These are phyloP conservation scores for Penelope pileata DNA, from an alignment of 2,113 vertebrate genomes.

Conservation along the genomic window DNA sequence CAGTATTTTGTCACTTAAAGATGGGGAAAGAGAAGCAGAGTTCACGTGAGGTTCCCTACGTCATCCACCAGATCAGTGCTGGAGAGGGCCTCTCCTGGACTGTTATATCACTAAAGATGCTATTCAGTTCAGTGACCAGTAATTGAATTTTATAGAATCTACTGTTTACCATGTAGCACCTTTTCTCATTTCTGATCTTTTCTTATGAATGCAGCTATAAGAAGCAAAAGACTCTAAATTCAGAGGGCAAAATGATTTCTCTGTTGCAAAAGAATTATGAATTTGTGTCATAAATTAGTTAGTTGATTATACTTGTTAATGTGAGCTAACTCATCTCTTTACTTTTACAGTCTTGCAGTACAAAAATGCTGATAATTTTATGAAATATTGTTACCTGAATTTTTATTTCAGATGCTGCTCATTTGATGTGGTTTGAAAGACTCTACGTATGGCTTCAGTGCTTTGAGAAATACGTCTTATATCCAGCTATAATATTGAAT, in stretches of 20 bases:
- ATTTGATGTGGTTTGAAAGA: slow-evolving; percentile 99
- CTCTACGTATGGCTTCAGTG: slow-evolving; percentile 94
- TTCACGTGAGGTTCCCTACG: background rate
- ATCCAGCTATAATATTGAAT: slow-evolving; percentile 94
- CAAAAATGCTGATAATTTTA: slow-evolving; percentile 1
- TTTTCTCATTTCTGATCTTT: background rate
- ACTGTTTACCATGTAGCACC: background rate
- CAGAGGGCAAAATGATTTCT: background rate
- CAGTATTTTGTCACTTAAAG: background rate
- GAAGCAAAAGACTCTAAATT: background rate
- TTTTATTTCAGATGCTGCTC: slow-evolving; percentile 87
- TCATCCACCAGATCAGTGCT: background rate
- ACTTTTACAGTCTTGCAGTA: background rate
- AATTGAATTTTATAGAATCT: background rate
- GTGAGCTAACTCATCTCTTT: background rate
- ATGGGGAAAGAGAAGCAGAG: background rate
- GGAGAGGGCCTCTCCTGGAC: background rate
- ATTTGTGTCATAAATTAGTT: background rate
- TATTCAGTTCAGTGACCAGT: background rate
- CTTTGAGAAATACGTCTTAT: slow-evolving; percentile 96
- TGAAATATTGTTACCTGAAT: background rate
- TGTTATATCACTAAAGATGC: background rate
- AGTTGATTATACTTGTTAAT: background rate
- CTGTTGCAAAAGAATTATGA: background rate
- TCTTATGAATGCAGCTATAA: background rate